Conservation (phyloP, 2,113 vertebrate genomes). For the Dermatemys mawii region DNA sequence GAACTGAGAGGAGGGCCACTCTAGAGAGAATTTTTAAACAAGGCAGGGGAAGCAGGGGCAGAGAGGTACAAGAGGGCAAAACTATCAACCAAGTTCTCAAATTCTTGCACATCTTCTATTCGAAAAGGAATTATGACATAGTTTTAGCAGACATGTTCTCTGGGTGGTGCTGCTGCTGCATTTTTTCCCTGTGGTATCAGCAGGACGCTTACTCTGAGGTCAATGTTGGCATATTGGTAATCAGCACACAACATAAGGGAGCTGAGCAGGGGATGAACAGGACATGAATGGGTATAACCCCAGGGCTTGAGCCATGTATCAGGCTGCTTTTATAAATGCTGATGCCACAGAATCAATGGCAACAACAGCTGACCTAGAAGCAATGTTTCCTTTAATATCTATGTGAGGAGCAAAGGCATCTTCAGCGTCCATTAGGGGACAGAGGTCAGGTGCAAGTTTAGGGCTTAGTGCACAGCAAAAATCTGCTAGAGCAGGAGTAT, state of each 20-base stretch:
- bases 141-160: background rate
- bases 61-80: background rate
- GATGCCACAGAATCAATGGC: background rate
- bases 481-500: background rate
- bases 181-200: background rate
- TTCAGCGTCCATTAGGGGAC: background rate
- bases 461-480: background rate
- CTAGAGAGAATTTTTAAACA: background rate
- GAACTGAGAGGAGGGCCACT: background rate
- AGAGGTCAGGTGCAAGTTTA: background rate
- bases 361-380: background rate
- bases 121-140: background rate
- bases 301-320: background rate
- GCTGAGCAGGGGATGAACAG: background rate
- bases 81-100: background rate
- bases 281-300: accelerated
- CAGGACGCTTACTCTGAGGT: background rate
- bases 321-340: background rate
- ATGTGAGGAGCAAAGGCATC: background rate
- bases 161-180: background rate
- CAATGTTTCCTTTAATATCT: background rate
- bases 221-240: background rate
- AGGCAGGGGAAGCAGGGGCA: background rate
- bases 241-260: background rate
- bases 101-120: background rate